Evolutionary conservation across 2,888 invertebrate species (phyloP), one percentile per base, ranked within the genome.

Genomic region (Pyrocoelia pectoralis): DNA sequence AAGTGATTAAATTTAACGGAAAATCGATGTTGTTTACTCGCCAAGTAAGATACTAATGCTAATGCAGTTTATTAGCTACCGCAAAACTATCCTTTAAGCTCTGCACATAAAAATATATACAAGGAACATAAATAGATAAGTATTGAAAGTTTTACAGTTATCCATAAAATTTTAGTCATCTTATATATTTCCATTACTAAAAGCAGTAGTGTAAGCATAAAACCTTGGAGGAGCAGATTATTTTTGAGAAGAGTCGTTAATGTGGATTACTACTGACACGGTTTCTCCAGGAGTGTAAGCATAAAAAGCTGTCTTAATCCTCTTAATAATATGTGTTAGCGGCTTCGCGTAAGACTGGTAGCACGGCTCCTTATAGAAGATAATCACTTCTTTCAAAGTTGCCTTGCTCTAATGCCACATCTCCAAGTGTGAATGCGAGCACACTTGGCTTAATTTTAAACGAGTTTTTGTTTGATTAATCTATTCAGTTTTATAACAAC

Each of bases 251-350:
- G 56, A 65, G 65, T 65, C 65, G 65, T 65, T 63, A 65, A 65
- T 65, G 65, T 61, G 61, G 61, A 65, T 65, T 65, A 65, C 53
- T 56, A 52, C 54, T 65, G 65, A 57, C 65, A 65, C 60, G 61
- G 65, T 61, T 65, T 65, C 61, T 65, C 50, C 56, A 54, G 61
- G 61, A 65, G 60, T 58, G 64, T 49, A 55, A 64, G 65, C 57
- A 65, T 61, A 65, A 65, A 65, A 65, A 65, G 65, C 61, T 43
- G 65, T 65, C 65, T 65, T 65, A 65, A 65, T 65, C 65, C 65
- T 65, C 65, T 65, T 65, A 65, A 65, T 65, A 65, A 65, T 65
- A 65, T 65, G 65, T 65, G 61, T 65, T 65, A 52, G 56, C 56
- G 65, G 65, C 65, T 65, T 50, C 55, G 61, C 65, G 65, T 65